Conservation (phyloP, 2,797 vertebrate species). For the Tangara arthus region DNA sequence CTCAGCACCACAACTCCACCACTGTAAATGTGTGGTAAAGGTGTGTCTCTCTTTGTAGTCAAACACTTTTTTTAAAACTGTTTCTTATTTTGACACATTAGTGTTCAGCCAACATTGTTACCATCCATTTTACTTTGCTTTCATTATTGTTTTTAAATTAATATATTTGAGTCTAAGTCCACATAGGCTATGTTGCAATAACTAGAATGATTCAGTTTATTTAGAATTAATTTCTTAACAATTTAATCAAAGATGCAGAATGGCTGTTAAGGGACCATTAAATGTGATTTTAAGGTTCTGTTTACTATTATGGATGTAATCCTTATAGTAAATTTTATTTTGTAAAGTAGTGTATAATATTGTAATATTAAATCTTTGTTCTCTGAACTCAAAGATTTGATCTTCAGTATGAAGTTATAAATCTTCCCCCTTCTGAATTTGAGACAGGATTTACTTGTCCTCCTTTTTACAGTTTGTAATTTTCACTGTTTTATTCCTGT, state of each 20-base stretch:
- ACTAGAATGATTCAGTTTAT: slow-evolving; percentile 69
- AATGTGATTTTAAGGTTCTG: slow-evolving; percentile 78
- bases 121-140: slow-evolving; percentile 74
- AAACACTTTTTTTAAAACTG: slow-evolving; percentile 48
- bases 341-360: slow-evolving; percentile 87
- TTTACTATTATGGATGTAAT: slow-evolving; percentile 74
- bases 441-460: slow-evolving; percentile 77
- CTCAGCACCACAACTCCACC: slow-evolving; percentile 60
- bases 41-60: slow-evolving; percentile 73
- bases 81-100: slow-evolving; percentile 68
- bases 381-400: slow-evolving; percentile 72
- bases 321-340: slow-evolving; percentile 78
- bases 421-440: slow-evolving; percentile 70
- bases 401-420: slow-evolving; percentile 72
- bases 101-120: slow-evolving; percentile 61
- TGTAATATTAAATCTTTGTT: slow-evolving; percentile 82
- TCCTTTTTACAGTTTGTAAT: slow-evolving; percentile 82
- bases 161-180: slow-evolving; percentile 68
- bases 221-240: slow-evolving; percentile 60
- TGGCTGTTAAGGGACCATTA: slow-evolving; percentile 79
- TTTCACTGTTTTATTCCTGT: slow-evolving; percentile 81
- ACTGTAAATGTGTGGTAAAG: slow-evolving; percentile 43
- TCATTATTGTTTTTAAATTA: slow-evolving; percentile 74
- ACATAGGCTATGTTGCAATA: slow-evolving; percentile 73
- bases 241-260: slow-evolving; percentile 71